Conservation (phyloP, 2,888 invertebrate genomes). For the Cheilosia soror region DNA sequence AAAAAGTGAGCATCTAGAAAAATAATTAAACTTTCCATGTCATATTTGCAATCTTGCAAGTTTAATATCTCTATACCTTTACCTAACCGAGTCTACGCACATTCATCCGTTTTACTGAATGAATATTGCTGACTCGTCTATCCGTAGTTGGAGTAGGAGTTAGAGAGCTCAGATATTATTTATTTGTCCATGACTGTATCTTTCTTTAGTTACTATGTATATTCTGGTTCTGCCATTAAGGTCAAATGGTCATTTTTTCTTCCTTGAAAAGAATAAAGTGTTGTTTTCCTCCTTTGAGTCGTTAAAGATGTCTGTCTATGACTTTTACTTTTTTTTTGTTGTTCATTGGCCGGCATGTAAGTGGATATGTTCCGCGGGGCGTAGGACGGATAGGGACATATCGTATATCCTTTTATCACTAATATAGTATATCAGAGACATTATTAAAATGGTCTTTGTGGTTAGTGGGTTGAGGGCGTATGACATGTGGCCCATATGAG, state of each 20-base stretch:
- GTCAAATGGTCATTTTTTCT: slow-evolving; percentile 39
- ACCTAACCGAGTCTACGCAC: slow-evolving; percentile 4
- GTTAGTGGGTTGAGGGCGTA: neutral
- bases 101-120: neutral
- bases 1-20: neutral
- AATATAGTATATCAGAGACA: slow-evolving; percentile 27
- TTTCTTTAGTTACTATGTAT: neutral
- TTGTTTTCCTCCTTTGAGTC: slow-evolving; percentile 8
- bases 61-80: slow-evolving; percentile 11
- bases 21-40: slow-evolving; percentile 50
- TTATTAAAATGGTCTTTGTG: slow-evolving; percentile 18
- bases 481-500: neutral
- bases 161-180: slow-evolving; percentile 41
- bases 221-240: slow-evolving; percentile 2
- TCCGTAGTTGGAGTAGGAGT: neutral
- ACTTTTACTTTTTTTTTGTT: neutral
- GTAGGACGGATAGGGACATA: slow-evolving; percentile 1
- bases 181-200: slow-evolving; percentile 50
- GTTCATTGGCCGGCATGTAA: neutral
- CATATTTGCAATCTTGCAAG: slow-evolving; percentile 13
- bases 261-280: slow-evolving; percentile 43
- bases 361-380: slow-evolving; percentile 19
- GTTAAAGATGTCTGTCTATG: slow-evolving; percentile 4
- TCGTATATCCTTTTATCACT: slow-evolving; percentile 40
- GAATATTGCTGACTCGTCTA: slow-evolving; percentile 7